Evolutionary conservation across 30 jellyfish, hydroid and myxozoan genomes (phyloP), one percentile per base, ranked within the genome.

Genomic region (Pelagia noctiluca): DNA sequence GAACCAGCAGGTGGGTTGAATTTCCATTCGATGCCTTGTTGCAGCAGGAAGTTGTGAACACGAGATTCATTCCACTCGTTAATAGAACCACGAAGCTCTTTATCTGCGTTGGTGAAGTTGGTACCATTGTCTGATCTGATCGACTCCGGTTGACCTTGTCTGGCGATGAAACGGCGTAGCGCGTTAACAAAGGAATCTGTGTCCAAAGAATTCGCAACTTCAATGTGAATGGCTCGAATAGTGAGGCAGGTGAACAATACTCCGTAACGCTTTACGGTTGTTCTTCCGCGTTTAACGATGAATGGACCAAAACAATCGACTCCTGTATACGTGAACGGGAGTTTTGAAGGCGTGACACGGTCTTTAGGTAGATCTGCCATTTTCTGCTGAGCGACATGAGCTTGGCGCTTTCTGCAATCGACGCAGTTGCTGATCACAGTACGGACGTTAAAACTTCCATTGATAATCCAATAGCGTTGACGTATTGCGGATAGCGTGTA

Each of bases 1-100:
- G 57, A 42, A 42, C 57, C 57, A 16, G 57, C 57, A 5, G 57
- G 57, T 5, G 57, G 57, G 57, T 42, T 42, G 57, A 42, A 42
- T 5, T 16, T 42, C 57, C 57, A 42, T 42, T 42, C 16, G 16
- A 42, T 42, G 8, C 12, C 8, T 42, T 42, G n/a, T n/a, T n/a
- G n/a, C n/a, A n/a, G n/a, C n/a, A n/a, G n/a, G n/a, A n/a, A n/a
- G n/a, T n/a, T n/a, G n/a, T n/a, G 8, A 16, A 42, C 16, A 8
- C 16, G 57, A 42, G 8, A 5, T 42, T 42, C 57, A 16, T 42
- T 42, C 57, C 57, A 42, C 57, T 8, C 8, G 8, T 8, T 5
- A 16, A 42, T 42, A 16, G 57, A 8, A 5, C 16, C 57, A 8
- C 16, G 8, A 8, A 42, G 16, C 57, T 42, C 57, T 16, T 42